Evolutionary conservation across 2,797 vertebrate species (phyloP).

Genomic region (Falco naumanni): DNA sequence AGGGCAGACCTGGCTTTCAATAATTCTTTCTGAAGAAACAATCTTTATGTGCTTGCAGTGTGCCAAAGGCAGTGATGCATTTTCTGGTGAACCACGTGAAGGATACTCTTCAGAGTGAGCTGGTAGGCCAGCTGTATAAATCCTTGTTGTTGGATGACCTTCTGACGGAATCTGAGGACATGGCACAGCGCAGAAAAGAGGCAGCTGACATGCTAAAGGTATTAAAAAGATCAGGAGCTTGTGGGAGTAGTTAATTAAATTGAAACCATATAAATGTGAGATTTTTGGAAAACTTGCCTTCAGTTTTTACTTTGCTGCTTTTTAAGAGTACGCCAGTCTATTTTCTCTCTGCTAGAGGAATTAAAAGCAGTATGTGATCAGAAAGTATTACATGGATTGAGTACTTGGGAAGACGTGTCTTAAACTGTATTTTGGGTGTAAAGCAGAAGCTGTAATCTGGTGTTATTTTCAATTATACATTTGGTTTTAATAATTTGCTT

Average conservation of each 20-base stretch:
- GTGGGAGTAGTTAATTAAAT: neutral
- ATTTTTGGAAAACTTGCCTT: neutral
- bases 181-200: conserved; percentile 96
- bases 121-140: conserved; percentile 97
- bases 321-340: neutral
- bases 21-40: neutral
- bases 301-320: neutral
- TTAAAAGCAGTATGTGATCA: neutral
- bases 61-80: conserved; percentile 99
- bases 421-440: neutral
- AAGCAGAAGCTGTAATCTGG: neutral
- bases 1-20: neutral
- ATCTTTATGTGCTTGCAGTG: conserved; percentile 78
- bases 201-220: conserved; percentile 98
- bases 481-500: neutral
- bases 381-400: neutral
- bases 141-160: conserved; percentile 90
- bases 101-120: conserved; percentile 96
- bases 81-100: conserved; percentile 98
- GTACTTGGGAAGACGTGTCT: neutral
- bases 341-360: neutral
- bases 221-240: neutral
- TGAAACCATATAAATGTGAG: neutral
- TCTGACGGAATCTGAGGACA: conserved; percentile 97
- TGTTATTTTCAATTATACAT: neutral